Evolutionary conservation across 1,140 invertebrate species (phyloP).

Genomic region (Drosophila erecta): DNA sequence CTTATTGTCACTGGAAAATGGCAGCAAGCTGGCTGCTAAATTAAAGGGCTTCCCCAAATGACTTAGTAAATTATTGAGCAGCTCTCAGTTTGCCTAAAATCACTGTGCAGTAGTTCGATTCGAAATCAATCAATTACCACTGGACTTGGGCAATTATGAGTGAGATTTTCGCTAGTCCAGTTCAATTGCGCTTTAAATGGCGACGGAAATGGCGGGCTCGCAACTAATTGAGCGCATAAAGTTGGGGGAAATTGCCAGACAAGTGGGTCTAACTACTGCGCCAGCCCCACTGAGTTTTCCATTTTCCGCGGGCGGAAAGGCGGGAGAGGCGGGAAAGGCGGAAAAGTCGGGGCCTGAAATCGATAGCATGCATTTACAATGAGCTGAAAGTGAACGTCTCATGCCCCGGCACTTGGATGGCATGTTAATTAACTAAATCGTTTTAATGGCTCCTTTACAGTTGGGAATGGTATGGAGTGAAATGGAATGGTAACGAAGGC

Average conservation of each 20-base stretch:
- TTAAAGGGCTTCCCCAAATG: not conserved
- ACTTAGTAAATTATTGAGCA: not conserved
- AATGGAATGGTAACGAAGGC: not conserved
- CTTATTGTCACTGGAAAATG: conserved; percentile 26
- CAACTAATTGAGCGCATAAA: conserved; percentile 33
- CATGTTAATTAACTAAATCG: conserved; percentile 59
- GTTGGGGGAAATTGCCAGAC: conserved; percentile 8
- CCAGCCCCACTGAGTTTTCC: not conserved
- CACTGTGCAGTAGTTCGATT: no score
- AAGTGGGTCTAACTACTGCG: not conserved
- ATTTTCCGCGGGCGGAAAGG: no score
- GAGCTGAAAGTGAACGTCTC: conserved; percentile 15
- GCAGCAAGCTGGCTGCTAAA: not conserved
- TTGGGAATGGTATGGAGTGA: no score
- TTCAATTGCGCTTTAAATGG: not conserved
- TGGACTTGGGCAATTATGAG: no score
- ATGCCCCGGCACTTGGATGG: conserved; percentile 35
- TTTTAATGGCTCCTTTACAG: conserved; percentile 39
- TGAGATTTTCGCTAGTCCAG: not conserved
- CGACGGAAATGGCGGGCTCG: conserved; percentile 10
- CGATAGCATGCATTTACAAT: conserved; percentile 54
- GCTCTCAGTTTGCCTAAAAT: not conserved
- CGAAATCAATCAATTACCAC: no score
- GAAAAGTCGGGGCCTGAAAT: conserved; percentile 3
- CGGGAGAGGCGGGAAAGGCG: not conserved